Conservation (phyloP, 37 sponge, comb jelly and placozoan species). For the Aplysina aerophoba region DNA sequence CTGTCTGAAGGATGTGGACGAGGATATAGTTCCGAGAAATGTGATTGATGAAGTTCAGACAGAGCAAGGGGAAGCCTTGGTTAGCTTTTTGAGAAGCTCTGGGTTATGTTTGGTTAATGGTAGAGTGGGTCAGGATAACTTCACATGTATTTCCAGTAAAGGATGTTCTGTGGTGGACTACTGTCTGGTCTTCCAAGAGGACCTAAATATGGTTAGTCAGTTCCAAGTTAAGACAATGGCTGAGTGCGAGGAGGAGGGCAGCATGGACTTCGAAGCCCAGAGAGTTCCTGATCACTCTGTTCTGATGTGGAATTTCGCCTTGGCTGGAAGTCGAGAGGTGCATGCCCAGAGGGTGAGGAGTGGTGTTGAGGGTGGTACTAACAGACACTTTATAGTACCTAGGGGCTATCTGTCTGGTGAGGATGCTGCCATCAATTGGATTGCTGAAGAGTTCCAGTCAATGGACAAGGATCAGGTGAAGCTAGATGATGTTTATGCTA, state of each 20-base stretch:
- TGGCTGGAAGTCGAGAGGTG: not conserved
- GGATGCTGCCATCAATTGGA: not conserved
- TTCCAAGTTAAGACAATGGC: slow-evolving; percentile 4
- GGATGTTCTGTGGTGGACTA: slow-evolving; percentile 13
- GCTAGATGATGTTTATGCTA: not conserved
- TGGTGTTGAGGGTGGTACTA: not conserved
- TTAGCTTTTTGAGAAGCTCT: not conserved
- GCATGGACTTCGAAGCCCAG: not conserved
- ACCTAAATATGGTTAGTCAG: not conserved
- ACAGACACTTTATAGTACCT: not conserved
- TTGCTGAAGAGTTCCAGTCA: not conserved
- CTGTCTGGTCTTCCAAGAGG: not conserved
- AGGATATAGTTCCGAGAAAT: not conserved
- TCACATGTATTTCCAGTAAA: slow-evolving; percentile 2
- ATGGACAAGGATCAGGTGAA: not conserved
- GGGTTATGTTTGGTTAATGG: slow-evolving; percentile 27
- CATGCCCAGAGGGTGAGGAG: not conserved
- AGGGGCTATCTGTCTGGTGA: not conserved
- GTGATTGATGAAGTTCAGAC: not conserved
- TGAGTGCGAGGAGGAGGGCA: not conserved
- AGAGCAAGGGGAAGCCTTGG: slow-evolving; percentile 6
- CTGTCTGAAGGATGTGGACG: not conserved
- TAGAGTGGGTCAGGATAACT: not conserved
- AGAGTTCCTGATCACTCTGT: slow-evolving; percentile 2
- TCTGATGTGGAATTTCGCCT: not conserved